Conservation (phyloP, 1,140 invertebrate species). For the Nymphalis io region DNA sequence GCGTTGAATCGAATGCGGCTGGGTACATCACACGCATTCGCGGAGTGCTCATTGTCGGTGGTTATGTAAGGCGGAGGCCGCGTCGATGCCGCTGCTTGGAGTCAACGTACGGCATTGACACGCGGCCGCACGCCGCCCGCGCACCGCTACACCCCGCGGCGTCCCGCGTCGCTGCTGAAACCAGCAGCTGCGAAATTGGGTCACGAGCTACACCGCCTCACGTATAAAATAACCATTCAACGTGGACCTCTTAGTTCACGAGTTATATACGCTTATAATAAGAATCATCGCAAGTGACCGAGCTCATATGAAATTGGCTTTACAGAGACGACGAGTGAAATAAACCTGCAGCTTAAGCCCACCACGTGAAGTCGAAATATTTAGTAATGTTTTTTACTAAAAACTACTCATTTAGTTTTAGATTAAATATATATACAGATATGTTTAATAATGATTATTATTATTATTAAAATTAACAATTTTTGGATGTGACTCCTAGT, state of each 20-base stretch:
- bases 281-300: constrained; percentile 13
- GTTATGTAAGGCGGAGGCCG: constrained; percentile 79
- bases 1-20: constrained; percentile 41
- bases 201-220: constrained; percentile 75
- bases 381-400: neutral
- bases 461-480: neutral
- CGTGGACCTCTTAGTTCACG: constrained; percentile 50
- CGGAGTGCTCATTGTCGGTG: constrained; percentile 72
- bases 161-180: constrained; percentile 72
- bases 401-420: neutral
- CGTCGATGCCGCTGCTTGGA: constrained; percentile 70
- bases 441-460: neutral
- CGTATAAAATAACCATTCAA: constrained; percentile 58
- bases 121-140: constrained; percentile 53
- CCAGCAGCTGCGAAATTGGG: constrained; percentile 78
- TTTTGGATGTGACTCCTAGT: neutral
- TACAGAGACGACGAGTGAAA: constrained; percentile 61
- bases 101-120: constrained; percentile 80
- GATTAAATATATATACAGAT: neutral
- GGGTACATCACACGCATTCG: constrained; percentile 70
- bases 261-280: constrained; percentile 6
- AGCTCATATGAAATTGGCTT: constrained; percentile 51
- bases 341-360: constrained; percentile 57
- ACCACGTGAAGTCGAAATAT: constrained; percentile 21
- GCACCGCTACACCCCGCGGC: constrained; percentile 45